Evolutionary conservation across 1,140 invertebrate genomes (phyloP), one percentile per base, ranked within the genome.

Genomic region (Drosophila kohkoa): DNA sequence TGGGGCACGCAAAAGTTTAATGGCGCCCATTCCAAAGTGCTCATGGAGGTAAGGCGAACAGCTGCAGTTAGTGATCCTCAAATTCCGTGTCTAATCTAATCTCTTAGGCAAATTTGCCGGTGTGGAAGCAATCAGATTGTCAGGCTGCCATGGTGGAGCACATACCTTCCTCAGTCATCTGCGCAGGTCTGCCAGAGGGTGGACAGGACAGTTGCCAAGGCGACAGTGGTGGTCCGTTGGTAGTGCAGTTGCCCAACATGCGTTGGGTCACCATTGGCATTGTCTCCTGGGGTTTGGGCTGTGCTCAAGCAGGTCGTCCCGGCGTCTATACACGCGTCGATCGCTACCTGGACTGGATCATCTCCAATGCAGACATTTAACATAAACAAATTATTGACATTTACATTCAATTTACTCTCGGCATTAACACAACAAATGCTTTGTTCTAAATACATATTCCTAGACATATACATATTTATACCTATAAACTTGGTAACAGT

Each of bases 151-250:
- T 96, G 83, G 93, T 90, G 48, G 95, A 94, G 93, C 93, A 91
- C 13, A 94, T 96, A 75, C 93, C 95, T 8, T 93, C 95, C 1
- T 95, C 95, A 25, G 94, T 94, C 5, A 66, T 97, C 15, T 97
- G 96, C 79, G 97, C 96, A 11, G 96, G 95, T 43, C 94, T 93
- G 2, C 94, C 94, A 28, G 93, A 95, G 35, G 96, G 96, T 2
- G 96, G 96, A 7, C 95, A 95, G 75, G 97, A 98, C 89, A 95
- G 96, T 28, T 98, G 96, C 92, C 95, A 97, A 94, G 97, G 96
- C 32, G 96, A 98, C 92, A 97, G 96, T 30, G 97, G 97, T 25
- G 97, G 97, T 13, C 97, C 97, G 0, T 90, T 98, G 93, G 96
- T 78, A 3, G 71, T 95, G 67, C 95, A 96, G 82, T 92, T 96